phyloP scores from a whole-genome alignment of 2,797 vertebrate species.

The Florisuga fusca region DNA sequence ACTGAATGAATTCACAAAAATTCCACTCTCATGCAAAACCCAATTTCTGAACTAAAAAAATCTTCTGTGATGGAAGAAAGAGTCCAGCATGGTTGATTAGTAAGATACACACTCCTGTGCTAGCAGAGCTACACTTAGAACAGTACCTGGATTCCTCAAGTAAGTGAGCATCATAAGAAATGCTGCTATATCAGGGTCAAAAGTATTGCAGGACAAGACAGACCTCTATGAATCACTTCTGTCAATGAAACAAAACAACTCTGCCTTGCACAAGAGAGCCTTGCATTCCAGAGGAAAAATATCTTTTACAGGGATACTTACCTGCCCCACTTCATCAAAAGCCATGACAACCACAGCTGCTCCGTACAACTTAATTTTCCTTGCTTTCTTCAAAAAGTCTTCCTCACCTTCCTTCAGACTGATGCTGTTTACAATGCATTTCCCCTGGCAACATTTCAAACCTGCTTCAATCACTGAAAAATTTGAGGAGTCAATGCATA shows the following conservation, averaged over 20 bases:
- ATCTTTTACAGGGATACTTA: constrained; percentile 47
- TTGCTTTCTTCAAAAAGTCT: constrained; percentile 88
- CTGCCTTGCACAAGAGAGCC: background rate
- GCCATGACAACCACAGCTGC: constrained; percentile 96
- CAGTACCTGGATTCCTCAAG: background rate
- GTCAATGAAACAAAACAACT: background rate
- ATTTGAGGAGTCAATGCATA: constrained; percentile 97
- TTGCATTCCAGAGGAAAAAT: background rate
- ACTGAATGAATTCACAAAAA: background rate
- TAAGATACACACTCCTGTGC: background rate
- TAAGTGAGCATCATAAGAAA: background rate
- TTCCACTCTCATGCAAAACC: background rate
- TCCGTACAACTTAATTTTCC: constrained; percentile 89
- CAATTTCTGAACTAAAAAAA: background rate
- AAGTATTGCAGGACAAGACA: background rate
- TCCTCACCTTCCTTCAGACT: constrained; percentile 96
- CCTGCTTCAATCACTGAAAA: constrained; percentile 95
- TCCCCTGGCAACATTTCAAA: constrained; percentile 95
- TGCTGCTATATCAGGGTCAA: background rate
- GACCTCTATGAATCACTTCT: background rate
- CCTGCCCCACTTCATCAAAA: constrained; percentile 96
- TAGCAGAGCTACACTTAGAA: background rate
- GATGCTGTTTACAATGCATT: constrained; percentile 97
- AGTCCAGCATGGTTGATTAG: background rate
- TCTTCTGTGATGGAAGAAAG: background rate